These are phyloP conservation scores for Idris sp. DNA, from an alignment of 1,140 invertebrate genomes.

Conservation along the genomic window DNA sequence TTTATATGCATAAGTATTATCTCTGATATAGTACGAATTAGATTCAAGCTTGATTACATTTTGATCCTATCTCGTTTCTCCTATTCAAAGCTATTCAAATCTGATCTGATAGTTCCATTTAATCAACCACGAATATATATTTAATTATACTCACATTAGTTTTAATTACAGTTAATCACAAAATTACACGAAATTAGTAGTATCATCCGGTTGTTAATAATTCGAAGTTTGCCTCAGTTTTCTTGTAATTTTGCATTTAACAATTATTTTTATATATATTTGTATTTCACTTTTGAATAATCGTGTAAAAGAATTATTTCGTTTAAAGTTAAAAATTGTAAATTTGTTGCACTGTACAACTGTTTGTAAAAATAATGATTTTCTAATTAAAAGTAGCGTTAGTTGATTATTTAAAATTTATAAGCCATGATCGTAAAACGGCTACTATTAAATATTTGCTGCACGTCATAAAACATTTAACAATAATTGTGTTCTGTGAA, in stretches of 20 bases:
- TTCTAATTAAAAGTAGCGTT: not conserved
- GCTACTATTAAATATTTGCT: conserved; percentile 16
- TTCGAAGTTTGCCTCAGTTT: no score
- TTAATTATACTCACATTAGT: conserved; percentile 3
- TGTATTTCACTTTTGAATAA: no score
- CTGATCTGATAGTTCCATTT: conserved; percentile 2
- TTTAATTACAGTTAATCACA: conserved; percentile 3
- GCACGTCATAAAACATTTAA: conserved; percentile 1
- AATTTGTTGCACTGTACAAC: no score
- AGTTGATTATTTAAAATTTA: conserved; percentile 1
- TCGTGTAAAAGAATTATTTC: no score
- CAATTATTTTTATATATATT: no score
- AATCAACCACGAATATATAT: not conserved
- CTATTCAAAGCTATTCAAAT: conserved; percentile 10
- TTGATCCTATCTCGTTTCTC: conserved; percentile 5
- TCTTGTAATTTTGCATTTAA: no score
- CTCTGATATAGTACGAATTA: conserved; percentile 5
- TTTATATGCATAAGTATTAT: not conserved
- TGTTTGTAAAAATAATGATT: not conserved
- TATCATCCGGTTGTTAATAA: not conserved
- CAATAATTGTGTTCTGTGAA: conserved; percentile 8
- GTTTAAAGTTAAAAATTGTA: no score
- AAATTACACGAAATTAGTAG: not conserved
- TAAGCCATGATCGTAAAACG: not conserved
- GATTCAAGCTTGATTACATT: conserved; percentile 5